Evolutionary conservation across 2,888 invertebrate genomes (phyloP).

Genomic region (Nemurella pictetii): DNA sequence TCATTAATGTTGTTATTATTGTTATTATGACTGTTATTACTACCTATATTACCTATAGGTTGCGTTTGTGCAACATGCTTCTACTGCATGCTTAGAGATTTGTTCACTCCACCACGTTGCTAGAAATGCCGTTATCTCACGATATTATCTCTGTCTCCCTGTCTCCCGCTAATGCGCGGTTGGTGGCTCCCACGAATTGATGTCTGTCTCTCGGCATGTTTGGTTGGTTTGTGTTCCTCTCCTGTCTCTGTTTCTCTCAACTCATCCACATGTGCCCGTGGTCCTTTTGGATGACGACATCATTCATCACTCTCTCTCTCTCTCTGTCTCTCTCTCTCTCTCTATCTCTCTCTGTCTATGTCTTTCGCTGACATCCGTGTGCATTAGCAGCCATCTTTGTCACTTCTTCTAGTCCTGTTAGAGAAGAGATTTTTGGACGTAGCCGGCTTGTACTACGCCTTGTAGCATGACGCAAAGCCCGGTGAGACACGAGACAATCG

Average conservation of each 20-base stretch:
- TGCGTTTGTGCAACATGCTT: constrained; percentile 36
- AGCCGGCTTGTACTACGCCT: not conserved
- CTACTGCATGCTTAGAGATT: constrained; percentile 31
- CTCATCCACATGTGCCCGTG: not conserved
- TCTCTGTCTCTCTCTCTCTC: not conserved
- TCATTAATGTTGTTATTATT: not conserved
- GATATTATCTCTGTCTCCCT: not conserved
- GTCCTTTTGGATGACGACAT: not conserved
- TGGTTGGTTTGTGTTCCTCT: constrained; percentile 20
- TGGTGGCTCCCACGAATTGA: not conserved
- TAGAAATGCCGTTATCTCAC: not conserved
- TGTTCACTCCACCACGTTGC: not conserved
- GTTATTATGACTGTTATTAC: too few relatives aligned
- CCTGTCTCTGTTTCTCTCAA: not conserved
- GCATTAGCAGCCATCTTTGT: constrained; percentile 13
- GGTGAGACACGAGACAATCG: not conserved
- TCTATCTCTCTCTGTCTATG: not conserved
- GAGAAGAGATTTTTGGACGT: not conserved
- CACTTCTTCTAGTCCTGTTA: constrained; percentile 7
- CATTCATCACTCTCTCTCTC: not conserved
- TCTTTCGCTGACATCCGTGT: not conserved
- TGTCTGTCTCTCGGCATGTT: constrained; percentile 3
- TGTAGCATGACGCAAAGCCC: not conserved
- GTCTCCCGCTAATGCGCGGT: not conserved
- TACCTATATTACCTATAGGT: not conserved